Conservation (phyloP, 2,888 invertebrate genomes). For the Brachypalpus laphriformis region DNA sequence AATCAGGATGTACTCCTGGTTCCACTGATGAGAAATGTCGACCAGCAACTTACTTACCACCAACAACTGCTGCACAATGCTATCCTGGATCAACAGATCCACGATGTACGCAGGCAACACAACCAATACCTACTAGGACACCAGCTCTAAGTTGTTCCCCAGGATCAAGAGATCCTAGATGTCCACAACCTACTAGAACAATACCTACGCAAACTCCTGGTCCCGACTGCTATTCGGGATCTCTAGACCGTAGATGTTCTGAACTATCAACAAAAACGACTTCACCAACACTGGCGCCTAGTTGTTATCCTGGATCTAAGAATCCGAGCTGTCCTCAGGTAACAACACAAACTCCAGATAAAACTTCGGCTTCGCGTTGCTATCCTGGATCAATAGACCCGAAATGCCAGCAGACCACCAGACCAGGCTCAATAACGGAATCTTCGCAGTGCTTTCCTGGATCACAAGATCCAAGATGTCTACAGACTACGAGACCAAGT, state of each 20-base stretch:
- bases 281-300: neutral
- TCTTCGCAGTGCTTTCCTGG: slow-evolving; percentile 44
- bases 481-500: slow-evolving; percentile 31
- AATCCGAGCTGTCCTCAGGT: slow-evolving; percentile 80
- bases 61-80: too few species aligned
- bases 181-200: slow-evolving; percentile 64
- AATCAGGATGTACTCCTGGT: too few species aligned
- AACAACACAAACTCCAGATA: slow-evolving; percentile 59
- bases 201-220: slow-evolving; percentile 74
- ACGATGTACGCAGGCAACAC: slow-evolving; percentile 47
- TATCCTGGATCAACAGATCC: slow-evolving; percentile 56
- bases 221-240: slow-evolving; percentile 76
- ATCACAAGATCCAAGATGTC: slow-evolving; percentile 73
- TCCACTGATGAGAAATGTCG: too few species aligned
- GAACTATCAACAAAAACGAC: slow-evolving; percentile 40
- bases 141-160: slow-evolving; percentile 76
- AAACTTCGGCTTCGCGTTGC: slow-evolving; percentile 71
- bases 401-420: slow-evolving; percentile 53
- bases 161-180: slow-evolving; percentile 75
- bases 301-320: slow-evolving; percentile 79
- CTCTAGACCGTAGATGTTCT: slow-evolving; percentile 76
- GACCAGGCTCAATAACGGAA: slow-evolving; percentile 15
- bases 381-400: slow-evolving; percentile 81
- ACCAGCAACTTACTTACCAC: too few species aligned
- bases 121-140: slow-evolving; percentile 63